Evolutionary conservation across 2,113 vertebrate species (phyloP).

Genomic region (Scortum barcoo): DNA sequence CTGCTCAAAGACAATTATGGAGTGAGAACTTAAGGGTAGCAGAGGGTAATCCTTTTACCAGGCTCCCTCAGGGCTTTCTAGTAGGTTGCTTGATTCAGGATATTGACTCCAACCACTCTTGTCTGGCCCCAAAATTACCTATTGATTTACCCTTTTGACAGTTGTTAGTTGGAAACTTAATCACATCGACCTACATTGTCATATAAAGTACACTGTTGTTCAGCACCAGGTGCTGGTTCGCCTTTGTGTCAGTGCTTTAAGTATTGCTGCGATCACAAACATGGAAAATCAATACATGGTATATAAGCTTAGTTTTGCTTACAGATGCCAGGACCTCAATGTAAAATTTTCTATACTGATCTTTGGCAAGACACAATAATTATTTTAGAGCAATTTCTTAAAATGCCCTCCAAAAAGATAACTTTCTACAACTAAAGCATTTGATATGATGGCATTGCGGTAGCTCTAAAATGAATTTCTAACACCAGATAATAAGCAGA

Average conservation of each 20-base stretch:
- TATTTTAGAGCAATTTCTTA: constrained; percentile 7
- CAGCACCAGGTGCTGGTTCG: constrained; percentile 42
- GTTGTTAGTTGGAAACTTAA: constrained; percentile 84
- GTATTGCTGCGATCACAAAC: constrained; percentile 44
- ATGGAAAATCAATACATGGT: constrained; percentile 65
- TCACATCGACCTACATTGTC: constrained; percentile 81
- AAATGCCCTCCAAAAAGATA: neutral
- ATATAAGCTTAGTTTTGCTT: constrained; percentile 17
- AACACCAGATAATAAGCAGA: neutral
- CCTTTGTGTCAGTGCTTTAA: constrained; percentile 43
- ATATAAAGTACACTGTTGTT: constrained; percentile 75
- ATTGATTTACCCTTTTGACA: constrained; percentile 86
- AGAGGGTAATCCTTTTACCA: constrained; percentile 85
- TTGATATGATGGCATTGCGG: neutral
- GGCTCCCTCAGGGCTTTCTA: constrained; percentile 69
- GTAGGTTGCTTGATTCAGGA: constrained; percentile 66
- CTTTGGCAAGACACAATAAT: neutral
- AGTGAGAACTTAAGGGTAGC: constrained; percentile 77
- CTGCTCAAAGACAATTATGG: constrained; percentile 83
- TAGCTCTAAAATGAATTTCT: neutral
- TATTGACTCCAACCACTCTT: constrained; percentile 80
- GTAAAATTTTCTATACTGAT: constrained; percentile 5
- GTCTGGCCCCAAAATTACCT: constrained; percentile 82
- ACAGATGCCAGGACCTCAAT: constrained; percentile 14
- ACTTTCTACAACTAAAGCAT: neutral